Percentiles rank a stretch among this genome's conserved stretches.
Conservation (phyloP, 2,113 vertebrate genomes). For the Dipodomys merriami region DNA sequence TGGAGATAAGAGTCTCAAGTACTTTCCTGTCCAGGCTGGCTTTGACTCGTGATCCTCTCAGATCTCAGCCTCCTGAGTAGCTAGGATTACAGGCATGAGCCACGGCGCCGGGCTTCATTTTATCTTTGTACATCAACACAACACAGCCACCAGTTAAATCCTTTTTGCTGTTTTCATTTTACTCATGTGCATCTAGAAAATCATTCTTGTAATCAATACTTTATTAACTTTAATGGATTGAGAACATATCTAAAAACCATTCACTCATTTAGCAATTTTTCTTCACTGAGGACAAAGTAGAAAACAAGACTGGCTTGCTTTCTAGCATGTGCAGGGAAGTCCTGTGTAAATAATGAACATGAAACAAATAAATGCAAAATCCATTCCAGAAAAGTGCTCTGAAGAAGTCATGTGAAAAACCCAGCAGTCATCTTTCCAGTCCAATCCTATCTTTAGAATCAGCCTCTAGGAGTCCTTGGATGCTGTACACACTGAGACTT, state of each 20-base stretch:
- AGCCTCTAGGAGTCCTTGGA: slow-evolving; percentile 59
- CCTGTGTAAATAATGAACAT: neutral
- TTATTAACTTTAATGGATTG: neutral
- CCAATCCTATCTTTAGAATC: slow-evolving; percentile 68
- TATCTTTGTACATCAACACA: neutral
- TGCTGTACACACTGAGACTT: slow-evolving; percentile 44
- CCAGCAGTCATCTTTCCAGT: slow-evolving; percentile 35
- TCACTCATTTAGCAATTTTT: slow-evolving; percentile 29
- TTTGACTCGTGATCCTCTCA: too few species aligned
- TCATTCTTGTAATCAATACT: neutral
- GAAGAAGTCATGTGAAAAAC: slow-evolving; percentile 38
- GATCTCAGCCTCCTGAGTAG: too few species aligned
- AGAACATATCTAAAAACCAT: slow-evolving; percentile 46
- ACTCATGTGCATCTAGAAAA: slow-evolving; percentile 1
- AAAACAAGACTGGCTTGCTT: neutral
- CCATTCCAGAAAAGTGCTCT: slow-evolving; percentile 48
- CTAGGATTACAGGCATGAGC: too few species aligned
- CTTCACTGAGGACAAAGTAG: neutral
- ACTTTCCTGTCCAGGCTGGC: too few species aligned
- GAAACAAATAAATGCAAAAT: slow-evolving; percentile 28
- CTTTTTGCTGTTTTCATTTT: neutral
- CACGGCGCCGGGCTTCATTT: neutral
- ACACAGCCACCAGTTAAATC: neutral
- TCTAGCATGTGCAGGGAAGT: neutral
- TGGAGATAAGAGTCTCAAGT: too few species aligned